phyloP scores from a whole-genome alignment of 2,888 invertebrate genomes.

The Mechanitis messenoides region DNA sequence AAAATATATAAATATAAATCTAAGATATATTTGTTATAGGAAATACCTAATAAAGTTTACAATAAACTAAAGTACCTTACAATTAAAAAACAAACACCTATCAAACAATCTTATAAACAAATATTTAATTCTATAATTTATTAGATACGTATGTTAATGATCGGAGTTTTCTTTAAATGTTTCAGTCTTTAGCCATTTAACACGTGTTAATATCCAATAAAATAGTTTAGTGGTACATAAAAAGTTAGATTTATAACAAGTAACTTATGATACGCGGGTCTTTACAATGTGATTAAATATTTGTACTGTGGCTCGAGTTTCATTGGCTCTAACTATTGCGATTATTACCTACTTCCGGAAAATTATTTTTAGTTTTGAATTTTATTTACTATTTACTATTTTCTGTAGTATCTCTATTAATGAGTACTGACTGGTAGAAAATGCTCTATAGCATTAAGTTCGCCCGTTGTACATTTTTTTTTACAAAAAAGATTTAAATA shows the following conservation, averaged over 20 bases:
- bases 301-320: constrained; percentile 35
- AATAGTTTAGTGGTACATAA: constrained; percentile 73
- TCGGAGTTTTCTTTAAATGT: constrained; percentile 69
- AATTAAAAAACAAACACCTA: constrained; percentile 36
- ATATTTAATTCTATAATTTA: constrained; percentile 38
- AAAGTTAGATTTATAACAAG: constrained; percentile 74
- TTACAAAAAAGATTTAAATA: no score
- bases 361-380: constrained; percentile 21
- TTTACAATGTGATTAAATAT: constrained; percentile 40
- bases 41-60: no score
- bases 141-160: constrained; percentile 60
- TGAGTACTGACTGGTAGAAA: no score
- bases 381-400: constrained; percentile 10
- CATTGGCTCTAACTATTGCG: constrained; percentile 44
- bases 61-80: constrained; percentile 21
- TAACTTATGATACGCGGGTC: constrained; percentile 63
- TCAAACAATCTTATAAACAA: constrained; percentile 38
- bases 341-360: constrained; percentile 26
- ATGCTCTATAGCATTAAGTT: no score
- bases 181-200: constrained; percentile 67
- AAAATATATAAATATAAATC: no score
- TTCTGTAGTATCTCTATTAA: no score
- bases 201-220: constrained; percentile 76
- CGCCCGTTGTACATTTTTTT: no score
- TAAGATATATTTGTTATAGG: no score